These are phyloP conservation scores for Macrotus californicus DNA, from an alignment of 2,113 vertebrate species.

Conservation along the genomic window DNA sequence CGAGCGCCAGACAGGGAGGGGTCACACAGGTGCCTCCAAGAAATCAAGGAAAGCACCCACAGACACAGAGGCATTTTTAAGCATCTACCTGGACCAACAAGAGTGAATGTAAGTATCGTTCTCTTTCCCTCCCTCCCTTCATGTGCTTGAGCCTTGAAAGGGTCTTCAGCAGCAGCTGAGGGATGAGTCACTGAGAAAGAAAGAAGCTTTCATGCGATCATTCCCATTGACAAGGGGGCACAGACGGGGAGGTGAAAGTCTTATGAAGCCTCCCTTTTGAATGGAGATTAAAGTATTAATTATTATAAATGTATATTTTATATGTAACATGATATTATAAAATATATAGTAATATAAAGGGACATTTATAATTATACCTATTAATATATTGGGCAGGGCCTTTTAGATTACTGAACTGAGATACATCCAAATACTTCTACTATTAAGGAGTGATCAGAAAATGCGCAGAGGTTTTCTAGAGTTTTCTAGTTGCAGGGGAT, in stretches of 20 bases:
- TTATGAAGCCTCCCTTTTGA: background rate
- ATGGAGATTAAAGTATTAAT: background rate
- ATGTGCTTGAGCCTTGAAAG: background rate
- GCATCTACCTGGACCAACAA: background rate
- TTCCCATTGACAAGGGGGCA: background rate
- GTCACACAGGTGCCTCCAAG: background rate
- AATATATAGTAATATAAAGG: background rate
- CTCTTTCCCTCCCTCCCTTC: background rate
- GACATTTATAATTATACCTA: background rate
- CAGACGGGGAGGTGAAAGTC: background rate
- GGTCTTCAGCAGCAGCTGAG: background rate
- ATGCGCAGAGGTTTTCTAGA: background rate
- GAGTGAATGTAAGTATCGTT: background rate
- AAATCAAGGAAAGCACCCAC: background rate
- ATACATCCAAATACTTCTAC: background rate
- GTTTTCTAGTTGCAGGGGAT: background rate
- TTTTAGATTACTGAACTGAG: background rate
- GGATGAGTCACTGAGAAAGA: background rate
- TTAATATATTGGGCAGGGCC: background rate
- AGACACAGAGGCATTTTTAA: background rate
- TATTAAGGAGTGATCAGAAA: background rate
- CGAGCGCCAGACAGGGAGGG: background rate
- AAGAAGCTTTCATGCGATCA: background rate
- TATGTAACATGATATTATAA: background rate
- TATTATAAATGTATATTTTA: background rate